These are phyloP conservation scores for Hylaea fasciaria DNA, from an alignment of 2,888 invertebrate species.

Conservation along the genomic window DNA sequence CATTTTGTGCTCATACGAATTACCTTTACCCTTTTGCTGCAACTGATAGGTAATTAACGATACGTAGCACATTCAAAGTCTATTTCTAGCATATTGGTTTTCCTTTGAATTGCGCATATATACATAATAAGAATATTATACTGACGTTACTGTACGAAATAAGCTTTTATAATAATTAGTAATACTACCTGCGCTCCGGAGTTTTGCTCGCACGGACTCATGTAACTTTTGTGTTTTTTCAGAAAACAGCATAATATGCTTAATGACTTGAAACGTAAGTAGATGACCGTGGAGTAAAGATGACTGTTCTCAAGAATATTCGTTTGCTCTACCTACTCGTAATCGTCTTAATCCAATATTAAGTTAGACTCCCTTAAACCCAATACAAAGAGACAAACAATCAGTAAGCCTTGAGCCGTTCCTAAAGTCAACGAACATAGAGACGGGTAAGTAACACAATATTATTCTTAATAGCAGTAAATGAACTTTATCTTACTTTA, in stretches of 20 bases:
- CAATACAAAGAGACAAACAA: slow-evolving; percentile 6
- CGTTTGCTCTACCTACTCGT: too few relatives aligned
- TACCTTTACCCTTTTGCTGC: slow-evolving; percentile 12
- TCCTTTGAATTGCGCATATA: slow-evolving; percentile 3
- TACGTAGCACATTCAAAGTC: neutral
- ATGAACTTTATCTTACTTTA: too few relatives aligned
- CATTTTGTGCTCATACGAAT: neutral
- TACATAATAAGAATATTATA: too few relatives aligned
- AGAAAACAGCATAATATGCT: too few relatives aligned
- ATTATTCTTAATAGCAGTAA: too few relatives aligned
- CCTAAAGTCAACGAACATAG: slow-evolving; percentile 1
- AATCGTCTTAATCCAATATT: slow-evolving; percentile 3
- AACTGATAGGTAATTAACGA: slow-evolving; percentile 23
- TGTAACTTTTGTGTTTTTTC: too few relatives aligned
- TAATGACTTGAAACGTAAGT: too few relatives aligned
- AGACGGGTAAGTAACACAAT: neutral
- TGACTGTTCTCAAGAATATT: too few relatives aligned
- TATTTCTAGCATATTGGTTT: slow-evolving; percentile 6
- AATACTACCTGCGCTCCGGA: too few relatives aligned
- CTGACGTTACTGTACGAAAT: neutral
- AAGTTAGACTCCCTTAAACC: neutral
- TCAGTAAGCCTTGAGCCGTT: slow-evolving; percentile 5
- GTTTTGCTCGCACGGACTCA: too few relatives aligned
- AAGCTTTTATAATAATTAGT: neutral
- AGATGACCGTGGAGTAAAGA: too few relatives aligned